Evolutionary conservation across 23 tunicate species (phyloP).

Genomic region (Clavelina lepadiformis): DNA sequence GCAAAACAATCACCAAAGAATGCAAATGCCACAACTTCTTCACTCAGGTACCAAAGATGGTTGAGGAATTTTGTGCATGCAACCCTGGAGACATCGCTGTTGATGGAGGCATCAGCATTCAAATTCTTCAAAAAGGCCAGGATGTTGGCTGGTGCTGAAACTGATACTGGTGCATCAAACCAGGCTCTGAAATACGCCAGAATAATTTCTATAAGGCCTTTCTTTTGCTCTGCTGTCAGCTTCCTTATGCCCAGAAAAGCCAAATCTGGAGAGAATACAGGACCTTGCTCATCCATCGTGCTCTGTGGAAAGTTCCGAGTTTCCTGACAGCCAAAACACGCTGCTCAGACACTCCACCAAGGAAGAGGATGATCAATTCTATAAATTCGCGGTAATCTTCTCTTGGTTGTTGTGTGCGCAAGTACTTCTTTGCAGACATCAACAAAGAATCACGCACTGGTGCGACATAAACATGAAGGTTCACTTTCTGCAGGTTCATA

Average conservation of each 20-base stretch:
- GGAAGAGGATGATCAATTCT: slow-evolving; percentile 10
- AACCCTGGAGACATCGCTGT: slow-evolving; percentile 2
- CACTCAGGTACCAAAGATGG: slow-evolving; percentile 12
- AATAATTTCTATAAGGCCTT: not conserved
- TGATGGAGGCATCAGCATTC: not conserved
- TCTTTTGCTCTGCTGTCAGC: not conserved
- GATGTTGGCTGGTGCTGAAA: not conserved
- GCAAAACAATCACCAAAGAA: slow-evolving; percentile 1
- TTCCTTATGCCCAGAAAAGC: not conserved
- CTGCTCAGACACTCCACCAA: not conserved
- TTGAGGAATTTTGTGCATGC: slow-evolving; percentile 4
- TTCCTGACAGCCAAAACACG: slow-evolving; percentile 3
- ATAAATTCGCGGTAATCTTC: slow-evolving; percentile 13
- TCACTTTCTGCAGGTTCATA: not conserved
- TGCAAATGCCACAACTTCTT: slow-evolving; percentile 3
- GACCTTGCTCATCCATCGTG: not conserved
- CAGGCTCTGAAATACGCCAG: too few species aligned
- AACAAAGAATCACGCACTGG: slow-evolving; percentile 12
- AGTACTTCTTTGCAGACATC: slow-evolving; percentile 7
- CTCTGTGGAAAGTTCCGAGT: not conserved
- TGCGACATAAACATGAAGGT: slow-evolving; percentile 1
- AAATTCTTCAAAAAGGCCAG: slow-evolving; percentile 2
- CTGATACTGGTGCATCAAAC: not conserved
- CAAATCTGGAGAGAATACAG: too few species aligned
- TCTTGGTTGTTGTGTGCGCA: slow-evolving; percentile 14